Evolutionary conservation across 37 sponge, comb jelly and placozoan genomes (phyloP).

Genomic region (Spongilla lacustris): DNA sequence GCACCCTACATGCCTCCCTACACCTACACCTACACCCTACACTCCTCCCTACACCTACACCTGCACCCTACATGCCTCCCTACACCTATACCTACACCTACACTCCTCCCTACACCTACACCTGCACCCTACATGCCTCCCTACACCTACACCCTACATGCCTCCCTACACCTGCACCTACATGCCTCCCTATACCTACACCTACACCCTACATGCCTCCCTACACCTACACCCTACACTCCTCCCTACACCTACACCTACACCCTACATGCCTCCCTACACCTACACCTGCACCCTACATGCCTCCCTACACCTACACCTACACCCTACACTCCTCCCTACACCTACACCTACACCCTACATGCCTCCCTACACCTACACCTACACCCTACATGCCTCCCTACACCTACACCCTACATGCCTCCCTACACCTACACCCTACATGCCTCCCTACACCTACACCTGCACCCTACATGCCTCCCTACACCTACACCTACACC

Average conservation of each 20-base stretch:
- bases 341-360: not conserved
- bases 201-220: not conserved
- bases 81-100: too few relatives aligned
- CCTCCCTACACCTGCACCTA: too few relatives aligned
- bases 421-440: not conserved
- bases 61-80: not conserved
- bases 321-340: not conserved
- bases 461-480: not conserved
- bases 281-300: not conserved
- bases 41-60: not conserved
- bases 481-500: too few relatives aligned
- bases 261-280: not conserved
- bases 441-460: not conserved
- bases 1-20: not conserved
- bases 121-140: not conserved
- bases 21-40: not conserved
- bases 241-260: too few relatives aligned
- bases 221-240: too few relatives aligned
- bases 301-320: not conserved
- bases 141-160: not conserved
- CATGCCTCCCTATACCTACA: not conserved
- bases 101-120: too few relatives aligned
- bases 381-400: too few relatives aligned
- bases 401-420: too few relatives aligned
- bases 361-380: too few relatives aligned